A percentile compares a stretch with the other conserved stretches of the same genome.
phyloP scores from a whole-genome alignment of 2,113 vertebrate genomes.

The Phaetusa simplex region DNA sequence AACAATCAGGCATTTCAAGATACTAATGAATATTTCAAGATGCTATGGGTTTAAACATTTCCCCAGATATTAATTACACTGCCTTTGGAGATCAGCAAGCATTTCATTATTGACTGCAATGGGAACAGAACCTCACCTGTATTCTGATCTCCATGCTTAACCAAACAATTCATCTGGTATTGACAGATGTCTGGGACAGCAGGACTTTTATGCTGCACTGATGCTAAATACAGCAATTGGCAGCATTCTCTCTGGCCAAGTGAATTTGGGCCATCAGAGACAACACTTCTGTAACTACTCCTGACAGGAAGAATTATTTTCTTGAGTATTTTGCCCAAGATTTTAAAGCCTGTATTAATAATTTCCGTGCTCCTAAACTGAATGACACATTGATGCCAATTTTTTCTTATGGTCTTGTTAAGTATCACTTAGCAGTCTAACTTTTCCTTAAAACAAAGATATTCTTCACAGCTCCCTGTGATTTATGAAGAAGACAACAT shows the following conservation, averaged over 20 bases:
- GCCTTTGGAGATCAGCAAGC: neutral
- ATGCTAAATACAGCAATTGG: conserved; percentile 37
- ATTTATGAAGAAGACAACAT: neutral
- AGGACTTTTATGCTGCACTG: conserved; percentile 2
- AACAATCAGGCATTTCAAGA: neutral
- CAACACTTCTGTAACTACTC: neutral
- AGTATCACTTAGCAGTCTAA: neutral
- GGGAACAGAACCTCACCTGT: conserved; percentile 2
- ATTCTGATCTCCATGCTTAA: neutral
- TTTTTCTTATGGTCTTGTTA: neutral
- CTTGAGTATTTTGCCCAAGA: neutral
- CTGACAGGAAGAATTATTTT: conserved; percentile 11
- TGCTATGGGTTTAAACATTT: neutral
- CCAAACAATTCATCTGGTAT: conserved; percentile 28
- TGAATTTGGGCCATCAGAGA: neutral
- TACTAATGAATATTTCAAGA: conserved; percentile 19
- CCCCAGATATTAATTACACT: neutral
- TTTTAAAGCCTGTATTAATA: neutral
- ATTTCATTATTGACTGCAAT: neutral
- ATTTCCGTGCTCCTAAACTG: neutral
- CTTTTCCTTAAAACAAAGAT: neutral
- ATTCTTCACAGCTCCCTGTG: neutral
- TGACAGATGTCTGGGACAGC: conserved; percentile 25
- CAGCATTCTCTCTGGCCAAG: neutral
- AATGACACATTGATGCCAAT: neutral